Base-by-base conservation (phyloP, 2,797 vertebrate species). In the Poecile montanus region DNA sequence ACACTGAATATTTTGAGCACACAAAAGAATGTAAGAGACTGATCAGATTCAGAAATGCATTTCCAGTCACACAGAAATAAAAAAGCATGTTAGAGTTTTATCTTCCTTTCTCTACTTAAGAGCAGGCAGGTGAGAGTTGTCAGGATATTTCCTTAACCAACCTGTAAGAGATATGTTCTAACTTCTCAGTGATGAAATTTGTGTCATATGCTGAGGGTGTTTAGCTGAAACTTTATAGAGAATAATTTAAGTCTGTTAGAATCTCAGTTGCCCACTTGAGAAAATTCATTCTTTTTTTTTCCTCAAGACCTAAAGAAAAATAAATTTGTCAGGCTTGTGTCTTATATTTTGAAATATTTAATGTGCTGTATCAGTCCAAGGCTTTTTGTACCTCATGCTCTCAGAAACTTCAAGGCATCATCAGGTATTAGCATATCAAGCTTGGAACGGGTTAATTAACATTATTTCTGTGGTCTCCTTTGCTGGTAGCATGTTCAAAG, bases 401-500 rank as follows among this genome's bases (percentile, higher is more conserved):
- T 90, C 66, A 58, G 81, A 78, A 85, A 88, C 88, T 68, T 67
- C 71, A 90, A 85, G 78, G 38, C 68, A 53, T 77, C 13, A 1
- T 67, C 68, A 89, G 47, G 38, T 70, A 71, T 91, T 76, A 51
- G 27, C 60, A 25, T 45, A 63, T 40, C 47, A 53, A 61, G 56
- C 63, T 93, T 82, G 42, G 13, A 29, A 96, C 72, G 96, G 91
- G 89, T 97, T 97, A 96, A 96, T 34, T 60, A 75, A 57, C 57
- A 23, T 95, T 93, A 84, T 93, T 84, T 75, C 66, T 42, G 38
- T 68, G 84, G 80, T 79, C 68, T 90, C 73, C 65, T 42, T 84
- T 15, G 15, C 61, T 72, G 50, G 16, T 88, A 88, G 70, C 34
- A 87, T 85, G 93, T 97, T 97, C 97, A 96, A 97, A 98, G 97